Evolutionary conservation across 2,113 vertebrate genomes (phyloP).

Genomic region (Hyla sarda): DNA sequence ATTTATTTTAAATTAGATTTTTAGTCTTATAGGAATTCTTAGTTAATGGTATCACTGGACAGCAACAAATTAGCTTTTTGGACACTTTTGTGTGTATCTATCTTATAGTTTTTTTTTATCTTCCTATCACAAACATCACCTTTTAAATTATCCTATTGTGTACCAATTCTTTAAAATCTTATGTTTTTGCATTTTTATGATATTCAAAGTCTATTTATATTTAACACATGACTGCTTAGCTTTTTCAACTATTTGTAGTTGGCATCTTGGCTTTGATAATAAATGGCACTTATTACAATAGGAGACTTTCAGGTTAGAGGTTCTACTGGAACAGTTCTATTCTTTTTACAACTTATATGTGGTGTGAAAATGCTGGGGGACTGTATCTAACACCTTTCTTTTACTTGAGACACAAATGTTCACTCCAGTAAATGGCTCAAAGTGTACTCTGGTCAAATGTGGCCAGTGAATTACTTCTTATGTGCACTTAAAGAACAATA

Average conservation of each 20-base stretch:
- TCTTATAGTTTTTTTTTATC: too few species aligned
- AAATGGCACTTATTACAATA: not conserved
- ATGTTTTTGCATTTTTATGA: not conserved
- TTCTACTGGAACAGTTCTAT: not conserved
- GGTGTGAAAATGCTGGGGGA: not conserved
- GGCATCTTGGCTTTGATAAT: not conserved
- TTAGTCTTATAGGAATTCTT: too few species aligned
- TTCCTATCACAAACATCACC: too few species aligned
- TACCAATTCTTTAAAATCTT: too few species aligned
- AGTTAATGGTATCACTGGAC: too few species aligned
- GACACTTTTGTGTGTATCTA: too few species aligned
- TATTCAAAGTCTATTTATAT: too few species aligned
- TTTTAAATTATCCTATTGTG: too few species aligned
- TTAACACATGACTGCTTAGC: not conserved
- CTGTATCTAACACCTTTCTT: too few species aligned
- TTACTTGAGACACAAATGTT: not conserved
- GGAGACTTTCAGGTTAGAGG: not conserved
- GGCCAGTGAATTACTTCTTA: not conserved
- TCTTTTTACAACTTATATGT: not conserved
- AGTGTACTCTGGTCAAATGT: conserved; percentile 11
- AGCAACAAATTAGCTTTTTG: too few species aligned
- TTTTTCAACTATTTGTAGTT: not conserved
- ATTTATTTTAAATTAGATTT: too few species aligned
- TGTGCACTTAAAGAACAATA: conserved; percentile 7
- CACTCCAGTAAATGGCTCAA: not conserved